Base-by-base conservation (phyloP, 64 coral and sea anemone genomes). In the Pachyseris speciosa region DNA sequence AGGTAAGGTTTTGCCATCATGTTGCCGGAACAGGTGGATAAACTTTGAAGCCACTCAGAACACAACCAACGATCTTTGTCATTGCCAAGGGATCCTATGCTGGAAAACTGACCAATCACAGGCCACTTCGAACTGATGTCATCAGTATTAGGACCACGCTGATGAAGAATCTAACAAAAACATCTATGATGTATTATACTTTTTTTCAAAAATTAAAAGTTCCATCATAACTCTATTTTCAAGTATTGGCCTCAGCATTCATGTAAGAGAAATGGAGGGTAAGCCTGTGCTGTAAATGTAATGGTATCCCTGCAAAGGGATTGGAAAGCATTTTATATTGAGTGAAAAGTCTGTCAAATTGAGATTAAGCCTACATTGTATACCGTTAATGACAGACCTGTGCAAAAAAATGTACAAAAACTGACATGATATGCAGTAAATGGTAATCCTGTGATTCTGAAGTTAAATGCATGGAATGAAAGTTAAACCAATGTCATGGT, bases 31-130 rank as follows among this genome's bases (percentile, higher is more conserved):
- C 50, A 75, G 1, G 94, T 83, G 8, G 96, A 86, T 44, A 99
- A 66, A 80, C 96, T 99, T 83, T 90, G 90, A 16, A 99, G 73
- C 93, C 93, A 99, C 60, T 99, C 96, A 25, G 85, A 80, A 87
- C 93, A 93, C n/a, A 99, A n/a, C 96, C 96, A 99, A 61, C 92
- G 88, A 28, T 74, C 85, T 72, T 95, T 95, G 53, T 95, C 96
- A 66, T 71, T 85, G 15, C 96, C 96, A 61, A 99, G 94, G n/a
- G 96, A 99, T 41, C 96, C 96, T 51, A 99, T 95, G 44, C 96
- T 99, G 22, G 96, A 99, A 83, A 95, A 99, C 86, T 99, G 96
- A 78, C 96, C 96, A 93, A 99, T 76, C 49, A 99, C 90, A 37
- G 96, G 96, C 96, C 96, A 99, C 40, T 74, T 93, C 48, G 89